Evolutionary conservation across 2,113 vertebrate species (phyloP), one percentile per base, ranked within the genome.

Genomic region (Hemiscyllium ocellatum): DNA sequence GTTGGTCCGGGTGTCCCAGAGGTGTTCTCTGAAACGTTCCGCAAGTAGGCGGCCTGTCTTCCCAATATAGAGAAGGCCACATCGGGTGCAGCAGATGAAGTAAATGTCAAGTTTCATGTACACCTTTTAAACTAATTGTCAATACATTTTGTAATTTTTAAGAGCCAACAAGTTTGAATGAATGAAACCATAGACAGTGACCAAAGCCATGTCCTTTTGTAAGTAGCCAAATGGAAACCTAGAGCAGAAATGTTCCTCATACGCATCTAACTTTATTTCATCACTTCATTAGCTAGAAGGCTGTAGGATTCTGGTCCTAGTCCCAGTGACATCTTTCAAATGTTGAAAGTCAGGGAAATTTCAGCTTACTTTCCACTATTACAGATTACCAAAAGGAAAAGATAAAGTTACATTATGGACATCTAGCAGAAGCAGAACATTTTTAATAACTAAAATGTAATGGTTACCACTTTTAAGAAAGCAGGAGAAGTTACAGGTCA

Each of bases 161-260:
- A 66, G 69, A 69, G n/a, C 37, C 86, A 42, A 69, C 10, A n/a
- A 42, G n/a, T n/a, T 69, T 68, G 42, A 94, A 70, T 69, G 91
- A 94, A 70, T 94, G 65, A 70, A 68, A 70, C 70, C 37, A 69
- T 69, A 1, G n/a, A 94, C 91, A 26, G 66, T 42, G 24, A 47
- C 69, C 66, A 94, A 94, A 65, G 66, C 65, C 47, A 42, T 22
- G 22, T 94, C 65, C 29, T 42, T 56, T 42, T 69, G 61, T 94
- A 94, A 94, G 42, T n/a, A 66, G 90, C 37, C 29, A 68, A 93
- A 93, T 93, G 65, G 68, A 93, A 93, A 93, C 29, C 56, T 42
- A 37, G 61, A 66, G 22, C 90, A 6, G 4, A 94, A 68, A 47
- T 42, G 20, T 94, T 69, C 91, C 86, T 3, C 91, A 68, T 37